Conservation (phyloP, 2,113 vertebrate species). For the Ammodramus savannarum region DNA sequence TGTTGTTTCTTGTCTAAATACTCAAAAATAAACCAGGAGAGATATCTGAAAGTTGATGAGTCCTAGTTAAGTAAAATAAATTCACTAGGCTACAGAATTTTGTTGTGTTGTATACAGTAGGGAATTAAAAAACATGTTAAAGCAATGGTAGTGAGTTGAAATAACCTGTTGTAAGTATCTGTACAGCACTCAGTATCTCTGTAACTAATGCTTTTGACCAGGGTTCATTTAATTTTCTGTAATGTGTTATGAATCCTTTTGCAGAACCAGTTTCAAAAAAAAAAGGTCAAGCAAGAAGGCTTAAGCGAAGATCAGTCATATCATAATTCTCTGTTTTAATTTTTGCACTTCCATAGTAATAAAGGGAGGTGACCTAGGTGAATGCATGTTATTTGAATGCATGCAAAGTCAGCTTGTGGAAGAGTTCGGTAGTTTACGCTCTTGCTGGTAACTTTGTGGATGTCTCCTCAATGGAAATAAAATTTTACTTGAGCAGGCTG, state of each 20-base stretch:
- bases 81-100: not conserved
- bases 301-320: not conserved
- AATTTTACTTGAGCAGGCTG: not conserved
- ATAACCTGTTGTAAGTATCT: not conserved
- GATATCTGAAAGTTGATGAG: not conserved
- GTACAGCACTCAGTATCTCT: not conserved
- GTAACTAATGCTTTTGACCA: not conserved
- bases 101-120: not conserved
- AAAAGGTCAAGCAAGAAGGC: not conserved
- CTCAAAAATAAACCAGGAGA: not conserved
- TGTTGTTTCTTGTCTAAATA: not conserved
- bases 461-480: not conserved
- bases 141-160: not conserved
- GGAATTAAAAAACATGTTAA: not conserved
- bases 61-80: not conserved
- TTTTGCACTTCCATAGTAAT: not conserved
- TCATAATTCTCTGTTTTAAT: not conserved
- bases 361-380: not conserved
- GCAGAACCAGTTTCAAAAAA: not conserved
- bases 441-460: not conserved
- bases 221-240: rapidly evolving
- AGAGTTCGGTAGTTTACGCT: not conserved
- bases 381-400: not conserved
- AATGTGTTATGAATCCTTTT: not conserved
- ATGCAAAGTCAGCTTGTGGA: not conserved